Evolutionary conservation across 2,797 vertebrate species (phyloP).

Genomic region (Sebastes reedi): DNA sequence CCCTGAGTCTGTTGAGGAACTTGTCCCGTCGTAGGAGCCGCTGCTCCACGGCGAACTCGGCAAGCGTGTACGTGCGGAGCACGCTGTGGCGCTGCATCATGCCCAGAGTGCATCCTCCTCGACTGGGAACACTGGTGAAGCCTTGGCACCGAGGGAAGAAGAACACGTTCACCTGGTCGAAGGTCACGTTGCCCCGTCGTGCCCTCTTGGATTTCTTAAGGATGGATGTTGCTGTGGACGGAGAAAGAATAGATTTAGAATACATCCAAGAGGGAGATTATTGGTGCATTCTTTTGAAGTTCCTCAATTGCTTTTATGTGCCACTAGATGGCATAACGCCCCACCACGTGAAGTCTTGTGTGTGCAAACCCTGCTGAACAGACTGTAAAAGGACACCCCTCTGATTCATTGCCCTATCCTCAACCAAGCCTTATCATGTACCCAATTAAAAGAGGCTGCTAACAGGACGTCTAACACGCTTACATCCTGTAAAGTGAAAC

Average conservation of each 20-base stretch:
- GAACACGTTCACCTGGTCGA: conserved; percentile 94
- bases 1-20: conserved; percentile 87
- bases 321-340: conserved; percentile 67
- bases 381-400: conserved; percentile 66
- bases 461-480: conserved; percentile 55
- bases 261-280: not conserved
- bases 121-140: conserved; percentile 96
- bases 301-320: not conserved
- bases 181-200: conserved; percentile 89
- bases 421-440: conserved; percentile 62
- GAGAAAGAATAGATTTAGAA: conserved; percentile 14
- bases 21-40: conserved; percentile 85
- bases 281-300: not conserved
- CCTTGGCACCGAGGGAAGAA: conserved; percentile 98
- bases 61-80: conserved; percentile 87
- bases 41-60: conserved; percentile 92
- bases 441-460: conserved; percentile 66
- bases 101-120: conserved; percentile 94
- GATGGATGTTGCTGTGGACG: conserved; percentile 88
- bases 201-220: conserved; percentile 90
- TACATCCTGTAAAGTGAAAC: conserved; percentile 70
- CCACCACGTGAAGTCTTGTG: not conserved
- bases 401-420: conserved; percentile 59
- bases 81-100: conserved; percentile 91
- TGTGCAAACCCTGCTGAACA: conserved; percentile 28